Conservation (phyloP, 1,140 invertebrate species). For the Spodoptera frugiperda region DNA sequence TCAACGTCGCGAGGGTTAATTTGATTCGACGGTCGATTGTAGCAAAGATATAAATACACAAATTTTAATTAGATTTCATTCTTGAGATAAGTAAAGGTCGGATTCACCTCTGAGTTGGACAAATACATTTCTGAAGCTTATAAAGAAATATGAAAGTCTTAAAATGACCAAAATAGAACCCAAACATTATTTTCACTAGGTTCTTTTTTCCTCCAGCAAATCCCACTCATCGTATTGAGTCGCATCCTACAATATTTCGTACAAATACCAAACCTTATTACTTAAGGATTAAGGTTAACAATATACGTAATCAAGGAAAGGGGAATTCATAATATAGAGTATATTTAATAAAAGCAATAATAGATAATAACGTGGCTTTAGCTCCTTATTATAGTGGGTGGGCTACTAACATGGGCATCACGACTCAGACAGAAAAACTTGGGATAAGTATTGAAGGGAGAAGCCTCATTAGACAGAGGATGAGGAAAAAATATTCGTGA, state of each 20-base stretch:
- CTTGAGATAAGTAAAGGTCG: too few species aligned
- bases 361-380: slow-evolving; percentile 47
- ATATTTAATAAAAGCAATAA: slow-evolving; percentile 41
- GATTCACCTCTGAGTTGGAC: too few species aligned
- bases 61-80: too few species aligned
- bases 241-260: neutral
- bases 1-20: too few species aligned
- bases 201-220: neutral
- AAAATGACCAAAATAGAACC: too few species aligned
- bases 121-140: too few species aligned
- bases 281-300: slow-evolving; percentile 5
- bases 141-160: too few species aligned
- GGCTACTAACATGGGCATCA: slow-evolving; percentile 53
- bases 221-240: neutral
- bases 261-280: neutral
- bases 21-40: too few species aligned
- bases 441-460: slow-evolving; percentile 52
- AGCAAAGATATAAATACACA: too few species aligned
- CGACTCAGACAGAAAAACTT: slow-evolving; percentile 55
- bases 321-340: slow-evolving; percentile 14
- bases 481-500: slow-evolving; percentile 57
- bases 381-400: slow-evolving; percentile 51
- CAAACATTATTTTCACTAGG: neutral
- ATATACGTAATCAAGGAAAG: slow-evolving; percentile 20
- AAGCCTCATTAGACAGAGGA: slow-evolving; percentile 56